Evolutionary conservation across 2,888 invertebrate genomes (phyloP).

Genomic region (Euproctis similis): DNA sequence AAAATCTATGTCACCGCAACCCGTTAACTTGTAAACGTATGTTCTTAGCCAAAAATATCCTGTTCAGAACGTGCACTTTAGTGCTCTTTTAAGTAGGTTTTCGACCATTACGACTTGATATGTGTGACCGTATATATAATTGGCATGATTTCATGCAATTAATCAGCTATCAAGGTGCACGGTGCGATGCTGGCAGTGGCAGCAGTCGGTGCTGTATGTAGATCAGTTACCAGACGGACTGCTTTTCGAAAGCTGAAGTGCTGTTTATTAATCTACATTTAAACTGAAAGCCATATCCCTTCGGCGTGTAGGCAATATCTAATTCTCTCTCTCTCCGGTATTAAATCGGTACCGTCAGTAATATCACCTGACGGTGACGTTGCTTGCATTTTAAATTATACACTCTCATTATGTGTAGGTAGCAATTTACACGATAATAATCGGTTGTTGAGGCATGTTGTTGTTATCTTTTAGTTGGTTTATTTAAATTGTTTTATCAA

Average conservation of each 20-base stretch:
- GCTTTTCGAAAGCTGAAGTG: slow-evolving; percentile 54
- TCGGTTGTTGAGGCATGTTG: too few relatives aligned
- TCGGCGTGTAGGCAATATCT: slow-evolving; percentile 43
- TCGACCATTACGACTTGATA: too few relatives aligned
- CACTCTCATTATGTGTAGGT: neutral
- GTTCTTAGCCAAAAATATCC: slow-evolving; percentile 37
- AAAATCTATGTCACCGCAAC: slow-evolving; percentile 46
- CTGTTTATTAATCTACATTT: slow-evolving; percentile 49
- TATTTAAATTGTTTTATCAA: too few relatives aligned
- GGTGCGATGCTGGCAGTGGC: slow-evolving; percentile 26
- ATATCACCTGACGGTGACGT: slow-evolving; percentile 21
- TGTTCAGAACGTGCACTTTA: slow-evolving; percentile 43
- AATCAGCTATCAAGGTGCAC: slow-evolving; percentile 37
- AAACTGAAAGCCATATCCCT: slow-evolving; percentile 53
- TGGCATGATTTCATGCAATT: slow-evolving; percentile 65
- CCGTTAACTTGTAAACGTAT: slow-evolving; percentile 37
- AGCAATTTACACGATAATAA: too few relatives aligned
- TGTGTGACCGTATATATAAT: slow-evolving; percentile 48
- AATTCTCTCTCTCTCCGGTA: slow-evolving; percentile 43
- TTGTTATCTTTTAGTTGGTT: too few relatives aligned
- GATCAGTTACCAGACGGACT: slow-evolving; percentile 31
- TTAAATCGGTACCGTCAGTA: slow-evolving; percentile 25
- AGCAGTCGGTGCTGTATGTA: slow-evolving; percentile 29
- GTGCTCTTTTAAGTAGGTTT: slow-evolving; percentile 13
- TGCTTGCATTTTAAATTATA: slow-evolving; percentile 29